Percentiles rank a stretch among this genome's conserved stretches.
These are phyloP conservation scores for Nixonia krombeini DNA, from an alignment of 1,140 invertebrate species.

Conservation along the genomic window DNA sequence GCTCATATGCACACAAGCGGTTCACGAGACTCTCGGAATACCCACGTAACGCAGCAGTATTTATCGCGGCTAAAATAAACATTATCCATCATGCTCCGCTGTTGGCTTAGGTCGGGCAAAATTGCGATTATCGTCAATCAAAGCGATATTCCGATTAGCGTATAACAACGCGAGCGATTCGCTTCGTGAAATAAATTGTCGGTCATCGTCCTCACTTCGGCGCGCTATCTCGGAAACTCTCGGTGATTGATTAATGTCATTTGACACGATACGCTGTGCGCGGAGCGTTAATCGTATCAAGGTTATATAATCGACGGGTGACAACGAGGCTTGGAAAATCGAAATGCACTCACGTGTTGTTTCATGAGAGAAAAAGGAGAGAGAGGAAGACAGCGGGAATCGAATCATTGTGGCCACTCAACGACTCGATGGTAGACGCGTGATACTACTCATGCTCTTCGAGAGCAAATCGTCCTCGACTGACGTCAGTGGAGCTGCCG, in stretches of 20 bases:
- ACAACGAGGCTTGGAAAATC: constrained; percentile 4
- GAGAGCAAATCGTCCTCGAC: neutral
- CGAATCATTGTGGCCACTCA: neutral
- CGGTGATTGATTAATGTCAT: constrained; percentile 47
- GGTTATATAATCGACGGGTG: constrained; percentile 40
- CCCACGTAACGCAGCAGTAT: neutral
- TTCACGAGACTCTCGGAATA: neutral
- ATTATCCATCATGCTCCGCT: constrained; percentile 26
- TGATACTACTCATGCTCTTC: neutral
- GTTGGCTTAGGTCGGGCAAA: constrained; percentile 46
- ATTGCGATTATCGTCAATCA: constrained; percentile 40
- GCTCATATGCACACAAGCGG: neutral
- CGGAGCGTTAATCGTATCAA: constrained; percentile 41
- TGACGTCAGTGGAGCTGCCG: neutral
- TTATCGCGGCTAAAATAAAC: constrained; percentile 32
- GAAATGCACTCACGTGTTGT: neutral
- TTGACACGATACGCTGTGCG: constrained; percentile 22
- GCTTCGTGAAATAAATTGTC: constrained; percentile 35
- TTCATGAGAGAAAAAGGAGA: neutral
- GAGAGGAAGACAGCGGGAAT: neutral
- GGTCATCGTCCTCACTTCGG: constrained; percentile 43
- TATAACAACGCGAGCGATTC: neutral
- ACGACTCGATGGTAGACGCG: neutral
- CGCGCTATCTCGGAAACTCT: constrained; percentile 38
- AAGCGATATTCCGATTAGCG: constrained; percentile 10